Evolutionary conservation across 2,888 invertebrate species (phyloP), one percentile per base, ranked within the genome.

Genomic region (Ferrisia virgata): DNA sequence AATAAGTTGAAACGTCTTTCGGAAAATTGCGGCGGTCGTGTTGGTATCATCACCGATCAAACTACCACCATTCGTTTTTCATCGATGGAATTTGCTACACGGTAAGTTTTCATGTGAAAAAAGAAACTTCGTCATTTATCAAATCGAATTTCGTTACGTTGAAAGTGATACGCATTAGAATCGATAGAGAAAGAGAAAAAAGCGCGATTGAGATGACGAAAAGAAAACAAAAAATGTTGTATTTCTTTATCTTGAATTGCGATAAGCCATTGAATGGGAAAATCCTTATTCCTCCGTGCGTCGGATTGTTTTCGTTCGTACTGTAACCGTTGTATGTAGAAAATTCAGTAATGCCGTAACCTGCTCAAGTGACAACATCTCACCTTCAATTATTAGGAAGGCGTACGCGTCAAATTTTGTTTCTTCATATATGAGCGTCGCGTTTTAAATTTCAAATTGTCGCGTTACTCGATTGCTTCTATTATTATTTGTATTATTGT

Each of bases 11-110:
- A 92, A 85, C 91, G 92, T 87, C 88, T 96, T 84, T 93, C 94
- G 0, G 93, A 93, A 87, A 96, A 95, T 88, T 95, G 94, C 88
- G 95, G 96, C 0, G 96, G 96, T 2, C 91, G 92, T 87, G 93
- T 95, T 22, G 88, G 93, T 2, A 90, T 90, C 84, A 90, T 95
- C 13, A 90, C 91, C 28, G 91, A 91, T 11, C 91, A 91, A 76
- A 91, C 90, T 84, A 95, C 95, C 3, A 89, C 92, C 85, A 88
- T 96, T 81, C 90, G 92, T 86, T 96, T 95, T 88, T 90, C 92
- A 47, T 93, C 92, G 58, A 90, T 91, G 76, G 93, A 93, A 87
- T 92, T 92, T 87, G 94, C 95, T 79, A 89, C 91, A 81, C 93
- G 94, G 94, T 94, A 88, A 87, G 69, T 69, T 31, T 25, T 25